Evolutionary conservation across 2,888 invertebrate species (phyloP).

Genomic region (Chironomus riparius): DNA sequence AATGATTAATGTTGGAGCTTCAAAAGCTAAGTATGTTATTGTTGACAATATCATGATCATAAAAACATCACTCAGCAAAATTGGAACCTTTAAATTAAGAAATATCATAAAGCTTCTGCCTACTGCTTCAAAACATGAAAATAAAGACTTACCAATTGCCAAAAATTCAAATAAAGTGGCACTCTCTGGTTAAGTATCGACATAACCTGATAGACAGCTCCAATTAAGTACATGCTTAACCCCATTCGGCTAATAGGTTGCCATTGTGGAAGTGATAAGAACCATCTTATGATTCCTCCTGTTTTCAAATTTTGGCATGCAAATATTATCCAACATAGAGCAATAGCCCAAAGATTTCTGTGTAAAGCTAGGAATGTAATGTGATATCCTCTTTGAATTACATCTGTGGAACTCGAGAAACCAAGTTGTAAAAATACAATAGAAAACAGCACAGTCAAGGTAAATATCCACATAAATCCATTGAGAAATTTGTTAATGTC

Average conservation of each 20-base stretch:
- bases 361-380: constrained; percentile 2
- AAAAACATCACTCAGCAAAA: constrained; percentile 43
- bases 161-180: neutral
- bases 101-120: too few relatives aligned
- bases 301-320: constrained; percentile 26
- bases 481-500: constrained; percentile 29
- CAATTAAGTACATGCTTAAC: constrained; percentile 48
- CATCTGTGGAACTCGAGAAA: neutral
- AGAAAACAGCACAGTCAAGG: neutral
- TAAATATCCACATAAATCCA: neutral
- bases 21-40: constrained; percentile 43
- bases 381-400: neutral
- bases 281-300: constrained; percentile 38
- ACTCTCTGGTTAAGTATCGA: neutral
- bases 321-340: constrained; percentile 28
- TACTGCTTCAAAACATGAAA: too few relatives aligned
- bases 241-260: constrained; percentile 47
- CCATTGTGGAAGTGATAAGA: constrained; percentile 45
- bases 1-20: constrained; percentile 43
- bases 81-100: constrained; percentile 32
- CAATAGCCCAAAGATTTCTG: constrained; percentile 14
- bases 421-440: neutral
- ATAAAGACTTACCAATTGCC: neutral
- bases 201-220: constrained; percentile 37
- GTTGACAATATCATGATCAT: constrained; percentile 38